A percentile compares a stretch with the other conserved stretches of the same genome.
These are phyloP conservation scores for Pinna nobilis DNA, from an alignment of 1,140 invertebrate genomes.

Conservation along the genomic window DNA sequence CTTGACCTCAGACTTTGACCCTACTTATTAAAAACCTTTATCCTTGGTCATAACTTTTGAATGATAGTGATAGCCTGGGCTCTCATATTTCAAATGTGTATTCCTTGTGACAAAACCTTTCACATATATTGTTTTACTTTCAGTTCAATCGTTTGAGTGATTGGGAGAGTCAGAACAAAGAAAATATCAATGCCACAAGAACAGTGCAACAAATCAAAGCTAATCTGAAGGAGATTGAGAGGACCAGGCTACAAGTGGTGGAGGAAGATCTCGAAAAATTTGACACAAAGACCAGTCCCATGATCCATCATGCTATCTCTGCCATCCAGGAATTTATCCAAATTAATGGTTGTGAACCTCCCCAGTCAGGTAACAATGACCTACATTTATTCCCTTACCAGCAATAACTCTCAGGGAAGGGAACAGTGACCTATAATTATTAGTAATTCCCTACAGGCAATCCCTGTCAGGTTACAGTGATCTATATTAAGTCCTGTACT, in stretches of 20 bases:
- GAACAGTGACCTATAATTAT: too few relatives aligned
- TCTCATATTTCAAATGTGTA: too few relatives aligned
- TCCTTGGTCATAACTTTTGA: too few relatives aligned
- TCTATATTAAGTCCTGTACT: too few relatives aligned
- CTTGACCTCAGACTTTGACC: background rate
- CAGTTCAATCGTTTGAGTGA: conserved; percentile 58
- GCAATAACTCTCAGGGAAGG: background rate
- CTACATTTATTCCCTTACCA: background rate
- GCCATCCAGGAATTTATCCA: conserved; percentile 47
- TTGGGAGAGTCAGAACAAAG: conserved; percentile 60
- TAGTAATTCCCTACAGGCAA: too few relatives aligned
- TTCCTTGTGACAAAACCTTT: background rate
- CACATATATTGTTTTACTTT: conserved; percentile 18
- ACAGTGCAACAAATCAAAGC: conserved; percentile 70
- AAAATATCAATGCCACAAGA: conserved; percentile 66
- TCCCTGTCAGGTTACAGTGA: too few relatives aligned
- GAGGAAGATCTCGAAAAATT: conserved; percentile 63
- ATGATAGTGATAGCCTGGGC: too few relatives aligned
- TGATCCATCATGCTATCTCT: conserved; percentile 54
- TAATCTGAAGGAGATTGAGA: conserved; percentile 67
- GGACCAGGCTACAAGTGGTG: conserved; percentile 53
- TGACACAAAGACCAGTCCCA: conserved; percentile 54
- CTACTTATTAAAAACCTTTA: background rate
- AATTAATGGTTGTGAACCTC: background rate
- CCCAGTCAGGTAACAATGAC: background rate